Base-by-base conservation (phyloP, 1,140 invertebrate species). In the Drosophila serrata region DNA sequence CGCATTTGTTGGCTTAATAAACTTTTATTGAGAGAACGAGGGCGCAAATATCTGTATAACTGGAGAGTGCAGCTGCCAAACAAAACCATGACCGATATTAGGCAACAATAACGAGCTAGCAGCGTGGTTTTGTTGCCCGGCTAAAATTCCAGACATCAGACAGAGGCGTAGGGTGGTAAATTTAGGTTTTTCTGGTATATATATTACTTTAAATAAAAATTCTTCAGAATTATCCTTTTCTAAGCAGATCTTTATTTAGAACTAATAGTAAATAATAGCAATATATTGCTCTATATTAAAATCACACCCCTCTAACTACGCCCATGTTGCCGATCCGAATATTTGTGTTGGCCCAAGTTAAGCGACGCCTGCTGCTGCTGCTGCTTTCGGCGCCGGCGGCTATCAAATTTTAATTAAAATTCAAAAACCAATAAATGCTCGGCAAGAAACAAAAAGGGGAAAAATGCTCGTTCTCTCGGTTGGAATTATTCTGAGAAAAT, bases 371-470 rank as follows among this genome's bases (percentile, higher is more conserved):
- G 51, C 51, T 49, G 27, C 46, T 53, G 29, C 17, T 53, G 33
- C 40, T 40, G 70, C 37, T 70, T 79, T 78, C 33, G 64, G 33
- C 45, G 75, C 84, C 70, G 57, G 15, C n/a, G 60, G 79, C 79
- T 45, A 87, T 70, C 67, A 69, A 69, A 67, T 77, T 88, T 88
- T 84, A 88, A 87, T 87, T 88, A 87, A 87, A 87, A 88, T 73
- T 70, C 75, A 78, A 77, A 78, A 78, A 78, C 75, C 75, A 79
- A 79, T 79, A 79, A 78, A 78, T 61, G 64, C 75, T 51, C 35
- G 42, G 45, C 61, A 46, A 68, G 40, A 60, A 67, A 77, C 55
- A 42, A 42, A 67, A 67, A 29, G 24, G 22, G 19, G 19, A 35
- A 57, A 43, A 49, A 51, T 24, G 19, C 42, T 19, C 67, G 48